These are phyloP conservation scores for Daphoenositta chrysoptera DNA, from an alignment of 2,113 vertebrate genomes.

Conservation along the genomic window DNA sequence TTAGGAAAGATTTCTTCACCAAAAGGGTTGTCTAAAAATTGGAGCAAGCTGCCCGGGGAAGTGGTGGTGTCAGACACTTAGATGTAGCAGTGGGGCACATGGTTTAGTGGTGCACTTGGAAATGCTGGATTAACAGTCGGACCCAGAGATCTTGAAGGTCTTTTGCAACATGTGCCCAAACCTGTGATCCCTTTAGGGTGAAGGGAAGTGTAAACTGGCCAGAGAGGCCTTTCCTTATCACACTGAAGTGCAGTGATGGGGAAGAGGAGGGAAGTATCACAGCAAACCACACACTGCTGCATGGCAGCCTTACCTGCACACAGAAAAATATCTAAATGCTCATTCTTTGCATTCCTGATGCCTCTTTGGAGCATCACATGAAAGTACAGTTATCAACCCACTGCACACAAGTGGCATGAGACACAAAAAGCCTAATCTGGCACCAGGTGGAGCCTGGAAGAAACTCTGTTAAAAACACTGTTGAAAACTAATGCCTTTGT, in stretches of 20 bases:
- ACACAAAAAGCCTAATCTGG: not conserved
- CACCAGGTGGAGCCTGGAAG: not conserved
- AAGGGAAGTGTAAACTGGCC: not conserved
- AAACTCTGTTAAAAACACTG: not conserved
- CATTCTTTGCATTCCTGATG: not conserved
- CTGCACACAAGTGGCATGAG: accelerated
- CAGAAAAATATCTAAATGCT: not conserved
- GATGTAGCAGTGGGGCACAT: not conserved
- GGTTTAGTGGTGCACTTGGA: not conserved
- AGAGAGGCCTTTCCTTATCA: not conserved
- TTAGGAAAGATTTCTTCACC: not conserved
- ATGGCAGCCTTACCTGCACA: not conserved
- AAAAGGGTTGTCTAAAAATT: not conserved
- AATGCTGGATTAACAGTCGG: not conserved
- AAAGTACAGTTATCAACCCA: accelerated
- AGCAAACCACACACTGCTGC: accelerated
- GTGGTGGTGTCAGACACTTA: not conserved
- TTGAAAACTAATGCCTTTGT: not conserved
- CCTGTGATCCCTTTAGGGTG: not conserved
- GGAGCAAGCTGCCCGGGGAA: not conserved
- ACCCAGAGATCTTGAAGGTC: not conserved
- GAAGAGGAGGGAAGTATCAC: not conserved
- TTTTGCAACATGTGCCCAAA: not conserved
- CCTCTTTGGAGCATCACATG: not conserved
- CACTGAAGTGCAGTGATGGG: not conserved